These are phyloP conservation scores for Acleris cristana DNA, from an alignment of 2,888 invertebrate genomes.

Conservation along the genomic window DNA sequence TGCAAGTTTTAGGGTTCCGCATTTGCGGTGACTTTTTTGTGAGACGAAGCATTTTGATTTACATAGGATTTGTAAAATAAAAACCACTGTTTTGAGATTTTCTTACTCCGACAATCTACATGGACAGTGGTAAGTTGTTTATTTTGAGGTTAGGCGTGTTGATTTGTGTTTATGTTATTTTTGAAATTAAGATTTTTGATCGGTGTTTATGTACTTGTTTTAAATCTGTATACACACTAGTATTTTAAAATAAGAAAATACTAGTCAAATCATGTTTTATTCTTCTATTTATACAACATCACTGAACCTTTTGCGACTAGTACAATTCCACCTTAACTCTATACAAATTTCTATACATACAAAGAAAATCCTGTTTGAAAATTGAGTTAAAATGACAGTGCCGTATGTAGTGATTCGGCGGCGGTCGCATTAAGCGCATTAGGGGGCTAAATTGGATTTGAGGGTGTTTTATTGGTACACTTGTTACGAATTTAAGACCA, in stretches of 20 bases:
- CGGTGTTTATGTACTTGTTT: too few relatives aligned
- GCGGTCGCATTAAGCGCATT: conserved; percentile 81
- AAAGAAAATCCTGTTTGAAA: conserved; percentile 64
- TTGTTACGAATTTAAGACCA: conserved; percentile 76
- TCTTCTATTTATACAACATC: not conserved
- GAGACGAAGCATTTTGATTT: not conserved
- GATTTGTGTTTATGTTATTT: too few relatives aligned
- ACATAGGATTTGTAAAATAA: not conserved
- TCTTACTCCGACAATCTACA: too few relatives aligned
- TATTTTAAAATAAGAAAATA: too few relatives aligned
- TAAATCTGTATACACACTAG: too few relatives aligned
- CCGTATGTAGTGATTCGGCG: conserved; percentile 81
- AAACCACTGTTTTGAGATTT: not conserved
- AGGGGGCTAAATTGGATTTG: conserved; percentile 82
- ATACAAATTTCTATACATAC: conserved; percentile 69
- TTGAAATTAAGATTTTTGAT: too few relatives aligned
- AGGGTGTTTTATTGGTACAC: conserved; percentile 81
- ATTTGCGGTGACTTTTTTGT: conserved; percentile 17
- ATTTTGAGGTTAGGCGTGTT: too few relatives aligned
- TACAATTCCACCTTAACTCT: conserved; percentile 8
- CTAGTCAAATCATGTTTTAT: too few relatives aligned
- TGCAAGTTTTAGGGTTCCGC: conserved; percentile 41
- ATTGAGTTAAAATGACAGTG: conserved; percentile 84
- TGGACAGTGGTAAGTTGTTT: too few relatives aligned
- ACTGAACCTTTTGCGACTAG: not conserved